Percentiles rank a stretch among this genome's conserved stretches.
Evolutionary conservation across 35 echinoderm and acorn worm species (phyloP).

Genomic region (Holothuria glaberrima): DNA sequence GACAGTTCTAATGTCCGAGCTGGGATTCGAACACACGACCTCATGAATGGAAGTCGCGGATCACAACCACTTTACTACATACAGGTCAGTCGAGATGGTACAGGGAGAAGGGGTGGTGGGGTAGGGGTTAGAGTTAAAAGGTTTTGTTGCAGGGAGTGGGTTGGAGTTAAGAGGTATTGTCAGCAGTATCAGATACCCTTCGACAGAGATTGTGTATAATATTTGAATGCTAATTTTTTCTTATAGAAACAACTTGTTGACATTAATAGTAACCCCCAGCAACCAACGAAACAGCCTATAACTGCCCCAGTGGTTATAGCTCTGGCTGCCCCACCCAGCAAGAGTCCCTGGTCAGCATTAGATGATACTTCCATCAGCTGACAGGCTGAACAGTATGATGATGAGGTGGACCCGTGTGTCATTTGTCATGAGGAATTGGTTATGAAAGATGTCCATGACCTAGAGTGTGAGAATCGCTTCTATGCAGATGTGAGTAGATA

Average conservation of each 20-base stretch:
- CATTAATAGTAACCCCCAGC: not conserved
- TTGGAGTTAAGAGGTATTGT: too few relatives aligned
- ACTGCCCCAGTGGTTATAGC: not conserved
- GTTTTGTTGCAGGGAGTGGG: too few relatives aligned
- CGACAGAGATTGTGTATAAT: too few relatives aligned
- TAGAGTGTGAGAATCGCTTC: slow-evolving; percentile 86
- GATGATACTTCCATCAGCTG: slow-evolving; percentile 47
- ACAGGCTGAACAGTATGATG: slow-evolving; percentile 52
- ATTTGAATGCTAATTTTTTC: not conserved
- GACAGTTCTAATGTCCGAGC: too few relatives aligned
- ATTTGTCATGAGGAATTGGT: slow-evolving; percentile 97
- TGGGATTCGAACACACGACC: too few relatives aligned
- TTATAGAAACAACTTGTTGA: not conserved
- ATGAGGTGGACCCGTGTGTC: slow-evolving; percentile 89
- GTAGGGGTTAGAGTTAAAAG: too few relatives aligned
- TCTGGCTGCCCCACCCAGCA: slow-evolving; percentile 42
- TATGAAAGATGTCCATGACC: slow-evolving; percentile 26
- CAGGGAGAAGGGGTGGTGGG: too few relatives aligned
- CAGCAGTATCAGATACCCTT: too few relatives aligned
- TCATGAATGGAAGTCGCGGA: too few relatives aligned
- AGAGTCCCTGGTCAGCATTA: slow-evolving; percentile 43
- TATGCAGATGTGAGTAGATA: slow-evolving; percentile 70
- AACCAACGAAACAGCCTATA: not conserved
- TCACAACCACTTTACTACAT: too few relatives aligned
- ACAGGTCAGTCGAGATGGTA: too few relatives aligned